Evolutionary conservation across 2,888 invertebrate genomes (phyloP).

Genomic region (Hetaerina titia): DNA sequence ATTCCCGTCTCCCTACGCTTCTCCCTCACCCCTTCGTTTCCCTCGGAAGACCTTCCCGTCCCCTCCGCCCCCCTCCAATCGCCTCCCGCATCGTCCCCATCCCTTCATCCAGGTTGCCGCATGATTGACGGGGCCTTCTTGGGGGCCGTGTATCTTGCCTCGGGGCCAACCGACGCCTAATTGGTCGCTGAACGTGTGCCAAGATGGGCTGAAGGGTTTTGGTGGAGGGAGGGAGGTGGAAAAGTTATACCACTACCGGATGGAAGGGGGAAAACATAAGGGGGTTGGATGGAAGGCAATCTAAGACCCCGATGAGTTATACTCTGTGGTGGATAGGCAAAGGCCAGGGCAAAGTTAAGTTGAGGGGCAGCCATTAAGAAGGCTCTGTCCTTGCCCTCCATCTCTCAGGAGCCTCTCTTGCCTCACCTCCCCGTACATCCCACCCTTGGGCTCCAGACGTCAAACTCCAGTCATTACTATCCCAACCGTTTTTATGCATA

Average conservation of each 20-base stretch:
- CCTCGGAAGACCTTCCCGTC: neutral
- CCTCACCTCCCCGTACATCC: neutral
- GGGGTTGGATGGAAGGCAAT: constrained; percentile 47
- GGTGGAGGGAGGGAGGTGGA: neutral
- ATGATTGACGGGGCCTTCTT: constrained; percentile 65
- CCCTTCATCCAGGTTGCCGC: constrained; percentile 58
- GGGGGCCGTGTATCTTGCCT: constrained; percentile 65
- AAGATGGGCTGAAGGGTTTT: constrained; percentile 33
- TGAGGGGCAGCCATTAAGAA: constrained; percentile 55
- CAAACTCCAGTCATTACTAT: neutral
- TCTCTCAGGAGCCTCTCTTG: neutral
- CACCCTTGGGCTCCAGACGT: neutral
- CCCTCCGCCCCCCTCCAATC: neutral
- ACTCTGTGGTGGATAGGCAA: constrained; percentile 56
- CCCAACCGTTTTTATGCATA: neutral
- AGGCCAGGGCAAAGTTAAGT: constrained; percentile 61
- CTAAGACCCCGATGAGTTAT: constrained; percentile 66
- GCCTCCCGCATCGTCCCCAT: neutral
- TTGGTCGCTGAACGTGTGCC: constrained; percentile 66
- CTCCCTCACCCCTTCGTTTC: neutral
- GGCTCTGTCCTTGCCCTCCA: neutral
- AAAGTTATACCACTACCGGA: constrained; percentile 6
- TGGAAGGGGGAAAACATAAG: constrained; percentile 17
- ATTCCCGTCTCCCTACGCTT: neutral
- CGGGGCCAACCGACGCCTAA: constrained; percentile 63